Evolutionary conservation across 2,113 vertebrate species (phyloP), one percentile per base, ranked within the genome.

Genomic region (Thymallus thymallus): DNA sequence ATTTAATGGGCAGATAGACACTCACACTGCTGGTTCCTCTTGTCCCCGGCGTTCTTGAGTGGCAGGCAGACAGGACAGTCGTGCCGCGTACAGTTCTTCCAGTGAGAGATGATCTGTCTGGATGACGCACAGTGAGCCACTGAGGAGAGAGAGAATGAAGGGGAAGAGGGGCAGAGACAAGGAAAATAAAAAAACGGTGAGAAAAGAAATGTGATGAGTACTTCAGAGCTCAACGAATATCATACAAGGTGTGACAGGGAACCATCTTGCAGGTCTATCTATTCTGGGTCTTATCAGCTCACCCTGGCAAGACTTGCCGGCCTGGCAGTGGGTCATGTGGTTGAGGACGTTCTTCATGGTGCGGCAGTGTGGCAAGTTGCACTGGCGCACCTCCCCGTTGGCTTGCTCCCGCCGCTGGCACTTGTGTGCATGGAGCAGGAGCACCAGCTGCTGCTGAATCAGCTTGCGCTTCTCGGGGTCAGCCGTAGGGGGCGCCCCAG

Each of bases 341-440:
- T 99, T 99, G 24, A 99, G 92, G 88, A 98, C 98, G 72, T 99
- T 99, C 94, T 99, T 99, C 98, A 99, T 99, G 5, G 98, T 99
- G 41, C 98, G 95, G 77, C 98, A 99, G 51, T 99, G 98, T n/a
- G 98, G 98, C 78, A 99, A 94, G 87, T 97, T 98, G 87, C 98
- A 99, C 74, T 95, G 97, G 16, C 97, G 91, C 76, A 99, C 95
- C 81, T 99, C 97, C 3, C 97, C 98, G 0, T 98, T 99, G 68
- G 96, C 98, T 85, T 99, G 98, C 69, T 99, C 98, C 58, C 97
- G 90, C 41, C 97, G 95, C 93, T 99, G 98, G 91, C 98, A 99
- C 91, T 99, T 99, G 92, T 99, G 98, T 60, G 98, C 98, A 0
- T 99, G 98, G 2, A 99, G 89, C 73, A 99, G 93, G 72, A 99